A percentile compares a stretch with the other conserved stretches of the same genome.
These are phyloP conservation scores for Umimayanthus chanpuru DNA, from an alignment of 92 coral and sea anemone species.

Conservation along the genomic window DNA sequence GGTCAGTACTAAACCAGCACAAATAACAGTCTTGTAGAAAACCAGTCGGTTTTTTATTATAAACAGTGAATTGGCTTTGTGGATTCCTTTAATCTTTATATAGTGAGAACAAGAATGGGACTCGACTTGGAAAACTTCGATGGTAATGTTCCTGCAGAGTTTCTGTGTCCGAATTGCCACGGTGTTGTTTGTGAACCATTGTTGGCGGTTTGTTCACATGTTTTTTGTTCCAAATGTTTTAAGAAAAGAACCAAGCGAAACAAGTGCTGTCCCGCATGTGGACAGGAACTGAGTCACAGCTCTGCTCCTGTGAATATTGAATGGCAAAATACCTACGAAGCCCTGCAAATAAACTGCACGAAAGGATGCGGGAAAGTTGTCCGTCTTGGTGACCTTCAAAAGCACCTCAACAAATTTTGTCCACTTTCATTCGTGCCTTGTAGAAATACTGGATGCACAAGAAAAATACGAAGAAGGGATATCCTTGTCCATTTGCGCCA, in stretches of 20 bases:
- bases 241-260: constrained; percentile 71
- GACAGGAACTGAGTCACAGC: constrained; percentile 52
- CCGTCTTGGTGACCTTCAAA: constrained; percentile 57
- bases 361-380: constrained; percentile 81
- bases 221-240: constrained; percentile 82
- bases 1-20: not conserved
- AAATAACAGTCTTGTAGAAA: not conserved
- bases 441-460: constrained; percentile 78
- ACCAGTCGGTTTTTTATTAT: not conserved
- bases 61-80: not conserved
- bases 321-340: constrained; percentile 74
- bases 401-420: constrained; percentile 68
- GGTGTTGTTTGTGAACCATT: constrained; percentile 77
- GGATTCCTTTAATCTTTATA: not conserved
- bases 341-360: constrained; percentile 74
- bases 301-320: constrained; percentile 44
- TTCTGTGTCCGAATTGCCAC: constrained; percentile 83
- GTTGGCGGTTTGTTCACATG: constrained; percentile 71
- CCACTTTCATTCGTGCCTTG: constrained; percentile 74
- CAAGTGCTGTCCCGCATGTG: constrained; percentile 75
- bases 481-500: constrained; percentile 57
- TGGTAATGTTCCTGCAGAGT: constrained; percentile 72
- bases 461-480: constrained; percentile 69
- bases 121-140: constrained; percentile 77
- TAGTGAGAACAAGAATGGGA: constrained; percentile 64